Conservation (phyloP, 1,140 invertebrate species). For the Oryzaephilus surinamensis region DNA sequence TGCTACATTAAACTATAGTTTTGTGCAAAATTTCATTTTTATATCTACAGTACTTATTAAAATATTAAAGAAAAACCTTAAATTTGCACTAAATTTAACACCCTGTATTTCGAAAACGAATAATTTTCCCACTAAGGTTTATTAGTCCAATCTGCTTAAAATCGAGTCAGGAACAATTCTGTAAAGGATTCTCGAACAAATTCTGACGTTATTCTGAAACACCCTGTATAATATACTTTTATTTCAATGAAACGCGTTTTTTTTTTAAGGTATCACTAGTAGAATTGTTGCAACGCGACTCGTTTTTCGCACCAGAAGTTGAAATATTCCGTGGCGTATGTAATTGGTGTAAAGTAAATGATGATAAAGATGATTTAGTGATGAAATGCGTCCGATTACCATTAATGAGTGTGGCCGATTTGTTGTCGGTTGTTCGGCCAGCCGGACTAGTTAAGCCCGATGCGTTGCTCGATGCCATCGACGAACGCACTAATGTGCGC, state of each 20-base stretch:
- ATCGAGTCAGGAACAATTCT: neutral
- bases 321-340: slow-evolving; percentile 87
- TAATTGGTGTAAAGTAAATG: slow-evolving; percentile 74
- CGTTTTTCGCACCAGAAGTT: slow-evolving; percentile 91
- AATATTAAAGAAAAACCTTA: no score
- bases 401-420: slow-evolving; percentile 76
- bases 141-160: no score
- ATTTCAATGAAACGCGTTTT: slow-evolving; percentile 6
- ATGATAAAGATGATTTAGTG: slow-evolving; percentile 36
- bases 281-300: slow-evolving; percentile 82
- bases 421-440: slow-evolving; percentile 78
- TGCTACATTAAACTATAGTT: no score
- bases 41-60: no score
- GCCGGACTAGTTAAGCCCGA: slow-evolving; percentile 78
- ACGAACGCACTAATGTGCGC: slow-evolving; percentile 64
- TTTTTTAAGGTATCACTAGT: slow-evolving; percentile 55
- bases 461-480: slow-evolving; percentile 88
- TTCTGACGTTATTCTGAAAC: no score
- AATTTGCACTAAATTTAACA: no score
- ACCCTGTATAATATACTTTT: neutral
- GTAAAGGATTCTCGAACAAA: neutral
- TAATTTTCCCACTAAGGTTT: no score
- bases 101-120: no score
- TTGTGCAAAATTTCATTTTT: no score
- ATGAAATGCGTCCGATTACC: slow-evolving; percentile 67